phyloP scores from a whole-genome alignment of 1,140 invertebrate species.

The Drosophila yakuba region DNA sequence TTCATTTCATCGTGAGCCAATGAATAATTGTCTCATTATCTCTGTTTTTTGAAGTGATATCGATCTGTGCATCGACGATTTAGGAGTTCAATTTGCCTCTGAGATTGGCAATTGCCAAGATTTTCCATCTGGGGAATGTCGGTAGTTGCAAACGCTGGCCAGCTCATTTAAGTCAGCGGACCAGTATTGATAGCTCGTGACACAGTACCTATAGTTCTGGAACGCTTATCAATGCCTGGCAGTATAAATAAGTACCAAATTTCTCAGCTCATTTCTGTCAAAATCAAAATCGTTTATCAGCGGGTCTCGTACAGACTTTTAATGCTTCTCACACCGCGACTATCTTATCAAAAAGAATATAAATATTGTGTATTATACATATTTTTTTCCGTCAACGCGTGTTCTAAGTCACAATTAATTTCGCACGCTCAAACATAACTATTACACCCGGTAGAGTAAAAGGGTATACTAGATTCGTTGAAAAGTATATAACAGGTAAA shows the following conservation, averaged over 20 bases:
- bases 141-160: constrained; percentile 30
- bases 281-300: constrained; percentile 62
- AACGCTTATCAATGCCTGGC: constrained; percentile 25
- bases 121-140: constrained; percentile 52
- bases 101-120: constrained; percentile 15
- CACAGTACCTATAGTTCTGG: constrained; percentile 13
- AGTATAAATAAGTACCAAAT: constrained; percentile 9
- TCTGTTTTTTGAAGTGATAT: too few relatives aligned
- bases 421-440: neutral
- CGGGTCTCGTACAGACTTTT: constrained; percentile 34
- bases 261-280: constrained; percentile 6
- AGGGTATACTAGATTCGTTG: too few relatives aligned
- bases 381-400: constrained; percentile 55
- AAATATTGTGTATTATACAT: constrained; percentile 58
- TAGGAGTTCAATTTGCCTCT: constrained; percentile 19
- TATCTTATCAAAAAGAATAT: constrained; percentile 69
- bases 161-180: constrained; percentile 51
- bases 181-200: constrained; percentile 37
- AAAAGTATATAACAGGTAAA: too few relatives aligned
- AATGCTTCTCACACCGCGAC: constrained; percentile 24
- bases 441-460: too few relatives aligned
- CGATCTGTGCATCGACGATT: neutral
- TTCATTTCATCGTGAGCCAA: too few relatives aligned
- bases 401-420: constrained; percentile 36
- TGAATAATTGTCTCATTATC: too few relatives aligned